Evolutionary conservation across 2,797 vertebrate species (phyloP), one percentile per base, ranked within the genome.

Genomic region (Rhinogobio ventralis): DNA sequence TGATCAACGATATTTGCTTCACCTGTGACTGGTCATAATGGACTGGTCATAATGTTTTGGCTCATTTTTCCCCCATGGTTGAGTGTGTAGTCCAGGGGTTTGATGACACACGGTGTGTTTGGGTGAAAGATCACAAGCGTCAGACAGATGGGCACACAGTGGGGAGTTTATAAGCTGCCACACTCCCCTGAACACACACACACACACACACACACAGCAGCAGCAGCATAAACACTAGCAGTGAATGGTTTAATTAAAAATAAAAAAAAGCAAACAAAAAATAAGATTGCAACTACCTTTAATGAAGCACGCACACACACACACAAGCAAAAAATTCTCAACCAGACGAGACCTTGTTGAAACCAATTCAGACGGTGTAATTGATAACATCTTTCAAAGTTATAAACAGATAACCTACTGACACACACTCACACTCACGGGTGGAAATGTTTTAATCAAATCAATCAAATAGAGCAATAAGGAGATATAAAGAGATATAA

Each of bases 61-160:
- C 9, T 57, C 55, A n/a, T 4, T 55, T 57, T 6, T 55, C 2
- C 17, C 2, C 9, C 3, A n/a, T 57, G 23, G 9, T n/a, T 57
- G 55, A 57, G n/a, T 69, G 67, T 84, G 36, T 23, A 49, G 72
- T 69, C 62, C 79, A 82, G 79, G 36, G 39, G 85, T 62, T 64
- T 60, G 23, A 73, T n/a, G 69, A 76, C 60, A 53, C 57, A 45
- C 42, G 11, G 71, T 68, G 62, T 55, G 62, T 69, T 76, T n/a
- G 49, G 36, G 49, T 67, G 33, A 77, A 83, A 83, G 73, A 77
- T 83, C 62, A 77, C 33, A 68, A 36, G n/a, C 55, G 73, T 30
- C 36, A 20, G 82, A 77, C 73, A 83, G 82, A 77, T 57, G 73
- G 73, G 49, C 33, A 15, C 62, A 69, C 62, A 68, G 82, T 77